A percentile compares a stretch with the other conserved stretches of the same genome.
phyloP scores from a whole-genome alignment of 2,888 invertebrate species.

The Drosophila affinis region DNA sequence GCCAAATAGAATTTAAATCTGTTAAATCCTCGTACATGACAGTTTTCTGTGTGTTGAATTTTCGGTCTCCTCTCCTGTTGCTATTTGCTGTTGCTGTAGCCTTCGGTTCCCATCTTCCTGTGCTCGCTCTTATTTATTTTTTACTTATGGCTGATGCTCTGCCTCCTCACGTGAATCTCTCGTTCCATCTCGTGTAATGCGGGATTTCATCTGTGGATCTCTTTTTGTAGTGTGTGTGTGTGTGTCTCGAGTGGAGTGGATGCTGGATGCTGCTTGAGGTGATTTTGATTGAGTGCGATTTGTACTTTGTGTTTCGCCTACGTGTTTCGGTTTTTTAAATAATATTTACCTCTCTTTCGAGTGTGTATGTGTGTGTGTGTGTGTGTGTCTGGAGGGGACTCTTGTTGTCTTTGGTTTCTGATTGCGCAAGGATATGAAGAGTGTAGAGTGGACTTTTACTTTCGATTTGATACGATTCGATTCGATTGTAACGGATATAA shows the following conservation, averaged over 20 bases:
- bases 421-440: constrained; percentile 49
- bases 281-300: constrained; percentile 78
- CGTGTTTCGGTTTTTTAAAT: constrained; percentile 77
- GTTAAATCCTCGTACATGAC: constrained; percentile 77
- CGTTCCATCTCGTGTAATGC: constrained; percentile 17
- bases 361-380: neutral
- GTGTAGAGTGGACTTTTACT: constrained; percentile 19
- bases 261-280: constrained; percentile 52
- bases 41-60: constrained; percentile 59
- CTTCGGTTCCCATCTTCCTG: constrained; percentile 4
- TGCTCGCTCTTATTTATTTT: constrained; percentile 53
- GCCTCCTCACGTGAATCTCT: neutral
- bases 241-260: neutral
- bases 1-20: constrained; percentile 79
- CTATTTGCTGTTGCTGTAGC: constrained; percentile 7
- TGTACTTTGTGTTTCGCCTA: constrained; percentile 72
- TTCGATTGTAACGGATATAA: neutral
- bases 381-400: constrained; percentile 51
- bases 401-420: constrained; percentile 57
- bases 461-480: neutral
- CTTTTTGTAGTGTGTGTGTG: constrained; percentile 12
- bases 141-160: constrained; percentile 39
- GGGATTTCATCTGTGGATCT: constrained; percentile 67
- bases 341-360: constrained; percentile 66
- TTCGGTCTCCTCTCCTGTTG: constrained; percentile 35